Conservation (phyloP, 2,113 vertebrate genomes). For the Sinocyclocheilus anophthalmus region DNA sequence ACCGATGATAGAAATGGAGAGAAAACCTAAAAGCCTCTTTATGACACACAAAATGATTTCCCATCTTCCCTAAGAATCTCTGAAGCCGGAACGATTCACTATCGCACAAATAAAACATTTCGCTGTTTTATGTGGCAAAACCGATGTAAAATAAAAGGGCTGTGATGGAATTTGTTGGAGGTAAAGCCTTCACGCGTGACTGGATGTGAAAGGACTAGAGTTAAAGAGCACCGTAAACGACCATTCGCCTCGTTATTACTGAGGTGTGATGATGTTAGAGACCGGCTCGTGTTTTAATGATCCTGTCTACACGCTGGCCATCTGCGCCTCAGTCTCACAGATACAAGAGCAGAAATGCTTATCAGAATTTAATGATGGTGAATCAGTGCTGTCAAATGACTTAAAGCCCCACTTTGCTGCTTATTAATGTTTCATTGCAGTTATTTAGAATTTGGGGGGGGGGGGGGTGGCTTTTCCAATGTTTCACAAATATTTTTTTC, state of each 20-base stretch:
- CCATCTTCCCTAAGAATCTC: constrained; percentile 4
- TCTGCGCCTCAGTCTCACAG: constrained; percentile 23
- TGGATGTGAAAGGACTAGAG: constrained; percentile 15
- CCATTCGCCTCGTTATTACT: constrained; percentile 15
- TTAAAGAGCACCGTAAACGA: constrained; percentile 20
- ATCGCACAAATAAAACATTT: constrained; percentile 13
- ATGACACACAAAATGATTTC: neutral
- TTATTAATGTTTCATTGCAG: neutral
- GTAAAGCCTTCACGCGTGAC: constrained; percentile 32
- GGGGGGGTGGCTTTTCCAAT: too few species aligned
- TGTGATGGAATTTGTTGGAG: neutral
- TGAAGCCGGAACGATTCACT: neutral
- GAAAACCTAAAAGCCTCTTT: constrained; percentile 12
- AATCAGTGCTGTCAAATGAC: constrained; percentile 10
- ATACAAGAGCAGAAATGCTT: constrained; percentile 11
- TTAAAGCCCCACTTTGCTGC: neutral
- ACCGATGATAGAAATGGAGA: constrained; percentile 48
- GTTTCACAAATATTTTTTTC: neutral
- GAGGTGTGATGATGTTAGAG: constrained; percentile 26
- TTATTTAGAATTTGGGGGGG: constrained; percentile 6
- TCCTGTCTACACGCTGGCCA: constrained; percentile 7
- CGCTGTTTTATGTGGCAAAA: constrained; percentile 37
- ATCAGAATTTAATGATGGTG: constrained; percentile 25
- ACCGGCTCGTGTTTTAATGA: constrained; percentile 29
- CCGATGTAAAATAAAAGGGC: neutral